These are phyloP conservation scores for Motacilla alba DNA, from an alignment of 2,113 vertebrate genomes.

Conservation along the genomic window DNA sequence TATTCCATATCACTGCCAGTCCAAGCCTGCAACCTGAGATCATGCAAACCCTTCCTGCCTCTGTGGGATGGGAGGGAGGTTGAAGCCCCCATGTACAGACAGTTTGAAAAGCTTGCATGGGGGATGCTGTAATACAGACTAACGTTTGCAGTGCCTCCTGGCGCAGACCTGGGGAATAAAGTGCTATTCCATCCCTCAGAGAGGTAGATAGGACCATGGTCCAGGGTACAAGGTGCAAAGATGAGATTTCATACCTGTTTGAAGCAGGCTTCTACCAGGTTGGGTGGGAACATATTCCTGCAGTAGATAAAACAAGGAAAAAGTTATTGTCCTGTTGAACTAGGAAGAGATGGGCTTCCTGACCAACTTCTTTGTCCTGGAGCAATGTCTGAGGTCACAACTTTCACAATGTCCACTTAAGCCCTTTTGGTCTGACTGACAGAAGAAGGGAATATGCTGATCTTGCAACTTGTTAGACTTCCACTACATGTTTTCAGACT, in stretches of 20 bases:
- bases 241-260: slow-evolving; percentile 85
- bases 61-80: background rate
- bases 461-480: background rate
- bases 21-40: background rate
- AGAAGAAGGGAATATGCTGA: background rate
- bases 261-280: slow-evolving; percentile 96
- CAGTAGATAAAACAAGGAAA: slow-evolving; percentile 38
- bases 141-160: background rate
- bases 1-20: background rate
- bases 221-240: background rate
- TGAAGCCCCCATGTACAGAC: background rate
- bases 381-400: background rate
- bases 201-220: background rate
- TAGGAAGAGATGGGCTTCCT: background rate
- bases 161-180: background rate
- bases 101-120: background rate
- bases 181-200: background rate
- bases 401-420: background rate
- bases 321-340: background rate
- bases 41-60: background rate
- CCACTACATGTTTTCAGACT: background rate
- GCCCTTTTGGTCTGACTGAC: background rate
- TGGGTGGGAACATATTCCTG: slow-evolving; percentile 98
- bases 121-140: background rate
- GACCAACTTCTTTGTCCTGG: background rate